phyloP scores from a whole-genome alignment of 1,140 invertebrate genomes.

The Colletes latitarsis region DNA sequence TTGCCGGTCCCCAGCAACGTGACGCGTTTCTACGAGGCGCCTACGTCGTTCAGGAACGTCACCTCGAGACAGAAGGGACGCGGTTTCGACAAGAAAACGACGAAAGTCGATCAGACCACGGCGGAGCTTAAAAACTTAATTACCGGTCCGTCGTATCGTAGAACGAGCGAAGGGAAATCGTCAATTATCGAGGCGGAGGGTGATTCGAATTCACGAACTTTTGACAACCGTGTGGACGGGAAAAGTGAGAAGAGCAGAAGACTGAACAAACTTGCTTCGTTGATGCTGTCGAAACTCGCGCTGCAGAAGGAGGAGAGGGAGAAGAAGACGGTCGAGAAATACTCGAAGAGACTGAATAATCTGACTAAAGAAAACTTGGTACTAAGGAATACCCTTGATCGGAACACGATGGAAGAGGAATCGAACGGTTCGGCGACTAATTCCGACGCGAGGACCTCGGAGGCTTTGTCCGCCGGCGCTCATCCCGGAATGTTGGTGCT shows the following conservation, averaged over 20 bases:
- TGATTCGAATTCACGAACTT: slow-evolving; percentile 33
- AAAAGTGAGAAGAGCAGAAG: slow-evolving; percentile 2
- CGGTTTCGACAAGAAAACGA: slow-evolving; percentile 8
- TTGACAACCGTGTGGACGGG: slow-evolving; percentile 43
- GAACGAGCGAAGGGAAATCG: slow-evolving; percentile 11
- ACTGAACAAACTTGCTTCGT: slow-evolving; percentile 42
- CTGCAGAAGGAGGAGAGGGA: background rate
- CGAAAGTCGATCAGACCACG: slow-evolving; percentile 33
- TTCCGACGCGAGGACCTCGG: slow-evolving; percentile 68
- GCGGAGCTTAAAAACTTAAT: slow-evolving; percentile 52
- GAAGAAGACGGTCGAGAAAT: slow-evolving; percentile 32
- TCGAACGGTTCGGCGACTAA: slow-evolving; percentile 75
- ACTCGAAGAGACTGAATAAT: slow-evolving; percentile 28
- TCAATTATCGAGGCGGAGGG: slow-evolving; percentile 33
- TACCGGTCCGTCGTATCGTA: slow-evolving; percentile 6
- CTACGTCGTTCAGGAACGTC: slow-evolving; percentile 51
- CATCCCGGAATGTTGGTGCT: slow-evolving; percentile 82
- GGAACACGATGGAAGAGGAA: slow-evolving; percentile 75
- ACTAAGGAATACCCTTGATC: slow-evolving; percentile 10
- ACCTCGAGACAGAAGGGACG: slow-evolving; percentile 22
- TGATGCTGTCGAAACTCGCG: slow-evolving; percentile 11
- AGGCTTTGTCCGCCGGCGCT: slow-evolving; percentile 68
- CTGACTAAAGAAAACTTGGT: slow-evolving; percentile 41
- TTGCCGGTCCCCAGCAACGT: background rate
- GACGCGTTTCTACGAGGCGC: slow-evolving; percentile 40